Percentiles rank a stretch among this genome's conserved stretches.
Evolutionary conservation across 2,888 invertebrate genomes (phyloP).

Genomic region (Abscondita cerata): DNA sequence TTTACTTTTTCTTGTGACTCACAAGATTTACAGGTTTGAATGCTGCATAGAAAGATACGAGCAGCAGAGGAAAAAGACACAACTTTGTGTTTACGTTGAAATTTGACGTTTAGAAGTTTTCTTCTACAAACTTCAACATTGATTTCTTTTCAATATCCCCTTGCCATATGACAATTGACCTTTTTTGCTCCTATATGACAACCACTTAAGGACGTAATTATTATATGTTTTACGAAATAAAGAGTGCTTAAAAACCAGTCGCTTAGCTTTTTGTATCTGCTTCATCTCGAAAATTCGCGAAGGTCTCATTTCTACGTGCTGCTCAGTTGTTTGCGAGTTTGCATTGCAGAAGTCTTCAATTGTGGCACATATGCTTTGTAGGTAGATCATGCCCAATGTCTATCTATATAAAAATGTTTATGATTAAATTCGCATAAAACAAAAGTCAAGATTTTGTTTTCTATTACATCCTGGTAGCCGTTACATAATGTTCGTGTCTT

Average conservation of each 20-base stretch:
- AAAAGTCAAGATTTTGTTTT: too few species aligned
- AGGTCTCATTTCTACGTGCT: constrained; percentile 21
- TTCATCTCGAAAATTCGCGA: constrained; percentile 15
- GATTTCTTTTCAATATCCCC: too few species aligned
- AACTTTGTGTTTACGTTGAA: neutral
- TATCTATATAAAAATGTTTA: too few species aligned
- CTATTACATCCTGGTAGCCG: too few species aligned
- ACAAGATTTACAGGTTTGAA: neutral
- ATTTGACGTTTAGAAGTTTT: neutral
- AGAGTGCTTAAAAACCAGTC: constrained; percentile 3
- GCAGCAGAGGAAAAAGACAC: neutral
- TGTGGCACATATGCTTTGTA: neutral
- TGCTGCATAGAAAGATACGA: neutral
- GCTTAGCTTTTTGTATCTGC: constrained; percentile 15
- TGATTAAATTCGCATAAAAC: too few species aligned
- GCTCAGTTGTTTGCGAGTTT: constrained; percentile 14
- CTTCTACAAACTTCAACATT: neutral
- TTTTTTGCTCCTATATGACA: neutral
- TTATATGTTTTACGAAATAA: neutral
- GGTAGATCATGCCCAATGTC: neutral
- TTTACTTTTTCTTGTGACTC: neutral
- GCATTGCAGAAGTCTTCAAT: neutral
- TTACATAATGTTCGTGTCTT: too few species aligned
- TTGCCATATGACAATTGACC: neutral
- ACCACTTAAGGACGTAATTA: neutral